Evolutionary conservation across 2,113 vertebrate genomes (phyloP).

Genomic region (Aspiorhynchus laticeps): DNA sequence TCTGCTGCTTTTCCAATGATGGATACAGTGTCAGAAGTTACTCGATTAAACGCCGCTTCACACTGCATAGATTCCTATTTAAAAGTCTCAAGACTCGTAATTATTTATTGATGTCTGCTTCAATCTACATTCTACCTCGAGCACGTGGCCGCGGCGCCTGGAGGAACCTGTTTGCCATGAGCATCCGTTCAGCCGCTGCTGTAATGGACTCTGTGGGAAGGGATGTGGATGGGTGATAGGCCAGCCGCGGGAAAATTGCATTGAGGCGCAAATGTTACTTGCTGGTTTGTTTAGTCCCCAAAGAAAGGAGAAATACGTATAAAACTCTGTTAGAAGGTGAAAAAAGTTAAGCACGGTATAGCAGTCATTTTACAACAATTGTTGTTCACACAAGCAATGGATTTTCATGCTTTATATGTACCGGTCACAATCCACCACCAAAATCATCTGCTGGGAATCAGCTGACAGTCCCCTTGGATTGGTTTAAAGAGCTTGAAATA

Average conservation of each 20-base stretch:
- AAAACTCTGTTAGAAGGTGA: slow-evolving; percentile 49
- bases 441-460: not conserved
- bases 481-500: slow-evolving; percentile 5
- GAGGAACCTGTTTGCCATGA: slow-evolving; percentile 89
- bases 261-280: slow-evolving; percentile 57
- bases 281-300: slow-evolving; percentile 48
- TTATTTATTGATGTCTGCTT: slow-evolving; percentile 98
- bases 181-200: slow-evolving; percentile 78
- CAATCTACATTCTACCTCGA: slow-evolving; percentile 83
- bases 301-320: slow-evolving; percentile 53
- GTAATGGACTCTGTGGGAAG: slow-evolving; percentile 78
- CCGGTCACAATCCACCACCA: not conserved
- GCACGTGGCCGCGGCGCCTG: slow-evolving; percentile 77
- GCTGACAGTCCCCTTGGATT: not conserved
- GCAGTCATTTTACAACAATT: not conserved
- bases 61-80: slow-evolving; percentile 90
- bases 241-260: slow-evolving; percentile 60
- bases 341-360: slow-evolving; percentile 30
- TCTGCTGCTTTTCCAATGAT: slow-evolving; percentile 77
- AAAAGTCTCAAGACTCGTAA: slow-evolving; percentile 90
- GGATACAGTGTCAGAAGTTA: slow-evolving; percentile 77
- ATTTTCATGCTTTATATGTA: not conserved
- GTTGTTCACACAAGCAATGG: not conserved
- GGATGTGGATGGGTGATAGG: slow-evolving; percentile 62
- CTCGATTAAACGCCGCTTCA: slow-evolving; percentile 88